Conservation (phyloP, 2,113 vertebrate species). For the Atractosteus spatula region DNA sequence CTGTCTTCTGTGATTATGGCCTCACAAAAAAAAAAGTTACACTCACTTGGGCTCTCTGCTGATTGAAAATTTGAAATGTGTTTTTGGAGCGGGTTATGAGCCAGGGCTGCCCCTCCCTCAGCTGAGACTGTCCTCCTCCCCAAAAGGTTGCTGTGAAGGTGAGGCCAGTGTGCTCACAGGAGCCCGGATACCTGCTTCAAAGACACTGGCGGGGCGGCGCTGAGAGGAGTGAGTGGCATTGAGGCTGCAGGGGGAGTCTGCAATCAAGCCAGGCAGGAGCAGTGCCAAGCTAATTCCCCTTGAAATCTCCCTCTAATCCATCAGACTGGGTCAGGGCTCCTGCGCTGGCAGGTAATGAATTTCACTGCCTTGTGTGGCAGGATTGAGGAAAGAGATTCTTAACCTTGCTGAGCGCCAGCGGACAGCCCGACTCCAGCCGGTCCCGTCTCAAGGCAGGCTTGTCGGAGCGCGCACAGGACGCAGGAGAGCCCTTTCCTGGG, state of each 20-base stretch:
- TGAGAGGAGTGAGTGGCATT: conserved; percentile 4
- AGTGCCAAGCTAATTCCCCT: conserved; percentile 37
- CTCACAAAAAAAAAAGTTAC: too few species aligned
- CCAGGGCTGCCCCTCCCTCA: too few species aligned
- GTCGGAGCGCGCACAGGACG: too few species aligned
- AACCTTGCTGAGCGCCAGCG: conserved; percentile 29
- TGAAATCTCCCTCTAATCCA: conserved; percentile 40
- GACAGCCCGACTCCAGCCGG: conserved; percentile 17
- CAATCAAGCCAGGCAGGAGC: conserved; percentile 26
- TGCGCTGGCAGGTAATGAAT: conserved; percentile 33
- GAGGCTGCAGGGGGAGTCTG: conserved; percentile 11
- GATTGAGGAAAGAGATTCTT: conserved; percentile 10
- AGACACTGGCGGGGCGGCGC: conserved; percentile 3
- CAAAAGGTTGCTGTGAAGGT: background rate
- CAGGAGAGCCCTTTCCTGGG: background rate
- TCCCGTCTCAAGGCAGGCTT: too few species aligned
- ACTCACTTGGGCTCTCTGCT: too few species aligned
- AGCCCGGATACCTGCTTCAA: conserved; percentile 20
- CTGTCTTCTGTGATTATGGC: too few species aligned
- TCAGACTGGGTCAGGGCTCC: conserved; percentile 29
- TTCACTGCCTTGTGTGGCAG: conserved; percentile 8
- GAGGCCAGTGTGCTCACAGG: conserved; percentile 18
- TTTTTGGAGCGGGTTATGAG: too few species aligned
- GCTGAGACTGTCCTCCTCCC: too few species aligned
- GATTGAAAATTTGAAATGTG: too few species aligned